Conservation (phyloP, 2,113 vertebrate species). For the Stigmatopora argus region DNA sequence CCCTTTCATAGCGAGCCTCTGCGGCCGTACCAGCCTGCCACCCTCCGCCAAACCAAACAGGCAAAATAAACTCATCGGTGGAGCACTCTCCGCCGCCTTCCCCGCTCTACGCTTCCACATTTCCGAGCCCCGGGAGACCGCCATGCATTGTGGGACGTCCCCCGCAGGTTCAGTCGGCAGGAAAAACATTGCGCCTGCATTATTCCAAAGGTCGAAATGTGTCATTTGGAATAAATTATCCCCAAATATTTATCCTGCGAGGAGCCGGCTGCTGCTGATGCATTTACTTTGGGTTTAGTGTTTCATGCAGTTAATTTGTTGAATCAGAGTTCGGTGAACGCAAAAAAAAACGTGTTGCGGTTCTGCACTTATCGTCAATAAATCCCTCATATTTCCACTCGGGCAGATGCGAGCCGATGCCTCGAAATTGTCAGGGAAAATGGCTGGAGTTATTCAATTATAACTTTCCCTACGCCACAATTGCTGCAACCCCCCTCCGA, state of each 20-base stretch:
- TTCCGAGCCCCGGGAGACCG: slow-evolving; percentile 17
- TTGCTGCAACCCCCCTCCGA: slow-evolving; percentile 6
- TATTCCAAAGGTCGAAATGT: slow-evolving; percentile 39
- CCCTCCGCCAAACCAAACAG: slow-evolving; percentile 65
- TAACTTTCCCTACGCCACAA: slow-evolving; percentile 61
- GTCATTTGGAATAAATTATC: slow-evolving; percentile 37
- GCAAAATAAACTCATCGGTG: slow-evolving; percentile 53
- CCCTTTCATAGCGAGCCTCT: slow-evolving; percentile 44
- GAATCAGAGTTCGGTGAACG: not conserved
- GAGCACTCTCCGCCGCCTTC: slow-evolving; percentile 27
- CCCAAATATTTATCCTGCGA: slow-evolving; percentile 23
- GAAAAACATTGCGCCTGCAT: slow-evolving; percentile 42
- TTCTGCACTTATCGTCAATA: slow-evolving; percentile 50
- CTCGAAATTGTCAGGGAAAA: slow-evolving; percentile 54
- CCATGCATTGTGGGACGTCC: slow-evolving; percentile 56
- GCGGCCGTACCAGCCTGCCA: slow-evolving; percentile 28
- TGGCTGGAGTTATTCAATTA: slow-evolving; percentile 69
- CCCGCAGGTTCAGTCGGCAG: slow-evolving; percentile 34
- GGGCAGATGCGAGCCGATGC: slow-evolving; percentile 42
- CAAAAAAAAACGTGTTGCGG: slow-evolving; percentile 33
- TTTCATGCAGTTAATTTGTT: not conserved
- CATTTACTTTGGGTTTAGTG: not conserved
- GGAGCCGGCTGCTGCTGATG: slow-evolving; percentile 2
- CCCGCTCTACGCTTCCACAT: slow-evolving; percentile 28
- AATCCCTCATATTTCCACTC: slow-evolving; percentile 53